These are phyloP conservation scores for Junonia oenone DNA, from an alignment of 2,888 invertebrate species.

Conservation along the genomic window DNA sequence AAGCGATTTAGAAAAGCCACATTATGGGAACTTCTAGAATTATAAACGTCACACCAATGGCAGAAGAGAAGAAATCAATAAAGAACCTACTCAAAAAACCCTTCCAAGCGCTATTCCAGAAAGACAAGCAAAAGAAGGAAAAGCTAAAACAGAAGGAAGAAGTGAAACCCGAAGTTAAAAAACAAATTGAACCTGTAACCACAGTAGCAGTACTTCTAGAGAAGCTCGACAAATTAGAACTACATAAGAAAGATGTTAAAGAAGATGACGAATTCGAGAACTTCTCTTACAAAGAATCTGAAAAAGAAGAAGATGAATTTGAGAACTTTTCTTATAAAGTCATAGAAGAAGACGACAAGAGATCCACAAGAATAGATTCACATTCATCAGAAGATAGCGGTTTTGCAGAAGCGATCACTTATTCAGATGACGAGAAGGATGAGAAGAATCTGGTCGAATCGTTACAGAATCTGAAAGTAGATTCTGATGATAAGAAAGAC, in stretches of 20 bases:
- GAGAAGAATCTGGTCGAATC: slow-evolving; percentile 34
- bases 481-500: slow-evolving; percentile 29
- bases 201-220: slow-evolving; percentile 40
- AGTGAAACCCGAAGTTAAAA: neutral
- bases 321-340: slow-evolving; percentile 47
- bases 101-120: slow-evolving; percentile 33
- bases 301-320: slow-evolving; percentile 44
- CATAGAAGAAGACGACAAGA: slow-evolving; percentile 46
- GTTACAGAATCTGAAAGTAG: neutral
- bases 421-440: slow-evolving; percentile 32
- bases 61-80: slow-evolving; percentile 48
- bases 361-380: slow-evolving; percentile 46
- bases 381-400: slow-evolving; percentile 65
- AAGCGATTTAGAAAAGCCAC: neutral
- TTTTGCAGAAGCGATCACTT: slow-evolving; percentile 40
- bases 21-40: slow-evolving; percentile 52
- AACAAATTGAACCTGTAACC: slow-evolving; percentile 21
- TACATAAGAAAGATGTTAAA: slow-evolving; percentile 25
- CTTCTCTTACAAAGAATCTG: too few relatives aligned
- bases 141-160: slow-evolving; percentile 34
- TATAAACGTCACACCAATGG: slow-evolving; percentile 43
- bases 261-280: slow-evolving; percentile 5
- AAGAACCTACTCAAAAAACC: slow-evolving; percentile 41
- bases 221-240: slow-evolving; percentile 41
- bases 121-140: slow-evolving; percentile 32